Conservation (phyloP, 2,888 invertebrate species). For the Agrochola macilenta region DNA sequence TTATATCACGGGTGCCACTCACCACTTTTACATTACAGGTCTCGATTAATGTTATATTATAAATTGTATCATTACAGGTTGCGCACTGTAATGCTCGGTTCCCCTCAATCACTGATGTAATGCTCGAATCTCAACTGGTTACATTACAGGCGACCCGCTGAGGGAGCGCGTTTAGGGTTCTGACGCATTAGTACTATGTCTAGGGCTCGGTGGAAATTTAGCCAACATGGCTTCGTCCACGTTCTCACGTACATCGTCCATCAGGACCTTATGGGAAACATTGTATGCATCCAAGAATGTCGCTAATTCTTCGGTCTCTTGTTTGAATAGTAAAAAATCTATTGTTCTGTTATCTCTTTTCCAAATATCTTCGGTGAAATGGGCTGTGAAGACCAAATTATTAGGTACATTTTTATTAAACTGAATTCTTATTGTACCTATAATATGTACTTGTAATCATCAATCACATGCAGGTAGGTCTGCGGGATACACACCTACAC, state of each 20-base stretch:
- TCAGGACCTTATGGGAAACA: slow-evolving; percentile 26
- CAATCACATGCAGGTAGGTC: background rate
- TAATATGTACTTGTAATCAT: background rate
- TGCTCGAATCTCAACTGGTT: no score
- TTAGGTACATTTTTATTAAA: background rate
- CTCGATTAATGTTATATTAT: no score
- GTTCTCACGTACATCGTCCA: slow-evolving; percentile 15
- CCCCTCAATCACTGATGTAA: no score
- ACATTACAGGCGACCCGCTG: no score
- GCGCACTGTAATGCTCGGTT: no score
- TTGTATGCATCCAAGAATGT: slow-evolving; percentile 19
- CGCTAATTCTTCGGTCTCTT: background rate
- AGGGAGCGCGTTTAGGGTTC: background rate
- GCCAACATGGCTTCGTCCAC: slow-evolving; percentile 34
- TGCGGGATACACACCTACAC: background rate
- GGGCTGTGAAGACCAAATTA: slow-evolving; percentile 25
- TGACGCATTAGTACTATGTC: background rate
- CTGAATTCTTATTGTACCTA: background rate
- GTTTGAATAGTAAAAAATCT: slow-evolving; percentile 39
- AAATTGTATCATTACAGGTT: no score
- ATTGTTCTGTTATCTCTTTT: slow-evolving; percentile 48
- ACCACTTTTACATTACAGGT: no score
- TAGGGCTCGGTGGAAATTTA: slow-evolving; percentile 35
- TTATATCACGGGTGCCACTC: no score
- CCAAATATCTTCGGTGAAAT: slow-evolving; percentile 54